phyloP scores from a whole-genome alignment of 2,888 invertebrate genomes.

The Andrena chrysosceles region DNA sequence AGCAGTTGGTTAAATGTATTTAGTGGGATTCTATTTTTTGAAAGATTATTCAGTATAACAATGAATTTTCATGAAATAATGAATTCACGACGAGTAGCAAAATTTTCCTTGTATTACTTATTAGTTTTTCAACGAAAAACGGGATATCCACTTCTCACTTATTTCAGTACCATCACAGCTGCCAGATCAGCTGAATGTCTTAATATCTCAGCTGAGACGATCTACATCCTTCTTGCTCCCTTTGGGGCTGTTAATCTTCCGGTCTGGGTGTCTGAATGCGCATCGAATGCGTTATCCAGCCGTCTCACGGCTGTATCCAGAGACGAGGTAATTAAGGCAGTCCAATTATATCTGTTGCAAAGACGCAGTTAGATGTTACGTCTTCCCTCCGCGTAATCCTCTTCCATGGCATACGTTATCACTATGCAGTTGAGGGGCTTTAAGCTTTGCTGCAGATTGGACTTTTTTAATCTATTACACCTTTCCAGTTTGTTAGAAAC shows the following conservation, averaged over 20 bases:
- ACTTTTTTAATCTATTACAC: slow-evolving; percentile 11
- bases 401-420: slow-evolving; percentile 36
- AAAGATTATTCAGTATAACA: not conserved
- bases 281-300: slow-evolving; percentile 54
- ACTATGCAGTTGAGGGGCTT: slow-evolving; percentile 24
- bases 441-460: slow-evolving; percentile 3
- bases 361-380: slow-evolving; percentile 28
- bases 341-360: slow-evolving; percentile 61
- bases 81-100: not conserved
- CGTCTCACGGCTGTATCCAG: slow-evolving; percentile 39
- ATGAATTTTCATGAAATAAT: not conserved
- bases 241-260: slow-evolving; percentile 49
- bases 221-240: slow-evolving; percentile 47
- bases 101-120: not conserved
- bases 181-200: slow-evolving; percentile 42
- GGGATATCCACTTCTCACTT: not conserved
- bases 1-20: not conserved
- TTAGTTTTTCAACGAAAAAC: slow-evolving; percentile 25
- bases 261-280: slow-evolving; percentile 35
- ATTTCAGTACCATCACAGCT: slow-evolving; percentile 15
- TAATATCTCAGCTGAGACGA: slow-evolving; percentile 40
- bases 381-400: slow-evolving; percentile 37
- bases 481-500: not conserved
- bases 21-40: not conserved
- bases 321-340: slow-evolving; percentile 51